These are phyloP conservation scores for Hedychridium roseum DNA, from an alignment of 2,888 invertebrate genomes.

Conservation along the genomic window DNA sequence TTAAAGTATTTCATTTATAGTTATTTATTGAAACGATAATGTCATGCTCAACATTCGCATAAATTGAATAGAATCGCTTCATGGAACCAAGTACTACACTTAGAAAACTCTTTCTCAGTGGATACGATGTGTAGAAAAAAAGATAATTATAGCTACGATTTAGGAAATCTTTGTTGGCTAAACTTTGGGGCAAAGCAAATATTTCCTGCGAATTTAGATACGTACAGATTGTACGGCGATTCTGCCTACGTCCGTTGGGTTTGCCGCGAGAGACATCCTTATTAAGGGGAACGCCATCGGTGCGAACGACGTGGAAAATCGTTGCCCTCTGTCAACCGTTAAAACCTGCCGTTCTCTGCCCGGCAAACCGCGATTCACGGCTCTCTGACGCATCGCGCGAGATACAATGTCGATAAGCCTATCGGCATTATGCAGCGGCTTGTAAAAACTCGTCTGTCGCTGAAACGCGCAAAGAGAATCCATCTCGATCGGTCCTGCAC, in stretches of 20 bases:
- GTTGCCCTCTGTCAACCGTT: no score
- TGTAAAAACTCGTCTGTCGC: slow-evolving; percentile 41
- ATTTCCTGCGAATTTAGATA: slow-evolving; percentile 44
- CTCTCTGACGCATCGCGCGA: slow-evolving; percentile 4
- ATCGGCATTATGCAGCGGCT: slow-evolving; percentile 42
- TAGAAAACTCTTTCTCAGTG: no score
- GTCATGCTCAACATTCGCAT: no score
- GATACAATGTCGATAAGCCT: slow-evolving; percentile 36
- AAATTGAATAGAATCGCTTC: no score
- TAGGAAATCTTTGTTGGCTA: no score
- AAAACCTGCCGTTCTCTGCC: slow-evolving; percentile 6
- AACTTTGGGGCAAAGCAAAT: no score
- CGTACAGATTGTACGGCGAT: slow-evolving; percentile 31
- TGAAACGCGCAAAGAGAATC: slow-evolving; percentile 31
- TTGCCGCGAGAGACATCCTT: slow-evolving; percentile 31
- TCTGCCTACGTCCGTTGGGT: slow-evolving; percentile 5
- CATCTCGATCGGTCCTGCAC: slow-evolving; percentile 28
- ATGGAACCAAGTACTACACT: no score
- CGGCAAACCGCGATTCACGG: not conserved
- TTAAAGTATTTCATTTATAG: no score
- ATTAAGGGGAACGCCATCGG: slow-evolving; percentile 27
- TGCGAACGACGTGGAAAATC: no score
- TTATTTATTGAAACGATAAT: no score
- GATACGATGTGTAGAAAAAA: no score
- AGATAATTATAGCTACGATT: no score